These are phyloP conservation scores for Pseudopipra pipra DNA, from an alignment of 2,113 vertebrate genomes.

Conservation along the genomic window DNA sequence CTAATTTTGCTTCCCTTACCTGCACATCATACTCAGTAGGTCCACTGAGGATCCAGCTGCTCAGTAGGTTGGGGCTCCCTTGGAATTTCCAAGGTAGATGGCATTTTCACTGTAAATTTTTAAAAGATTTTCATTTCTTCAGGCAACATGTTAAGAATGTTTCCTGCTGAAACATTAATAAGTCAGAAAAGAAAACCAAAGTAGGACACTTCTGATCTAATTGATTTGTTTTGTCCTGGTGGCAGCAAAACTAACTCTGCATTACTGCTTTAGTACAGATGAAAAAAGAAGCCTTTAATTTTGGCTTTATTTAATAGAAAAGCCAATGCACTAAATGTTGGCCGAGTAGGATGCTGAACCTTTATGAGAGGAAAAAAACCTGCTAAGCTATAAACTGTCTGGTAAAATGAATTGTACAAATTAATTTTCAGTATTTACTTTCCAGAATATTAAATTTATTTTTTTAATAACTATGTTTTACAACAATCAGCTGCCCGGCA, in stretches of 20 bases:
- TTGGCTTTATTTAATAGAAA: neutral
- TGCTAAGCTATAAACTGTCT: neutral
- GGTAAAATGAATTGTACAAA: neutral
- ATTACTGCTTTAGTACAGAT: neutral
- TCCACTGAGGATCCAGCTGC: slow-evolving; percentile 13
- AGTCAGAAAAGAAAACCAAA: slow-evolving; percentile 21
- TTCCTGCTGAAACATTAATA: slow-evolving; percentile 44
- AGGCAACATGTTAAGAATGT: neutral
- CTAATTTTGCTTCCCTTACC: neutral
- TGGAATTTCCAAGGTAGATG: slow-evolving; percentile 10
- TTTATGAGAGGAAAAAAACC: neutral
- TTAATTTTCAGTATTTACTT: neutral
- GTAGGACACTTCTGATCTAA: slow-evolving; percentile 38
- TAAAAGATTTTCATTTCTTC: neutral
- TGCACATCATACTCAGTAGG: neutral
- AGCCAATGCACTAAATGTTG: neutral
- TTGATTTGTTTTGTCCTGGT: slow-evolving; percentile 26
- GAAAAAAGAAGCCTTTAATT: slow-evolving; percentile 11
- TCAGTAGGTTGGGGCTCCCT: neutral
- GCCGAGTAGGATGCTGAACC: neutral
- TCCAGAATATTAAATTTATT: neutral
- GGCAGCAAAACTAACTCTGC: neutral
- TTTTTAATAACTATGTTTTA: neutral
- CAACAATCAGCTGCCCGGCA: neutral
- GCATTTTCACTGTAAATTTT: neutral